A percentile compares a stretch with the other conserved stretches of the same genome.
Evolutionary conservation across 2,888 invertebrate species (phyloP).

Genomic region (Cenopis cana): DNA sequence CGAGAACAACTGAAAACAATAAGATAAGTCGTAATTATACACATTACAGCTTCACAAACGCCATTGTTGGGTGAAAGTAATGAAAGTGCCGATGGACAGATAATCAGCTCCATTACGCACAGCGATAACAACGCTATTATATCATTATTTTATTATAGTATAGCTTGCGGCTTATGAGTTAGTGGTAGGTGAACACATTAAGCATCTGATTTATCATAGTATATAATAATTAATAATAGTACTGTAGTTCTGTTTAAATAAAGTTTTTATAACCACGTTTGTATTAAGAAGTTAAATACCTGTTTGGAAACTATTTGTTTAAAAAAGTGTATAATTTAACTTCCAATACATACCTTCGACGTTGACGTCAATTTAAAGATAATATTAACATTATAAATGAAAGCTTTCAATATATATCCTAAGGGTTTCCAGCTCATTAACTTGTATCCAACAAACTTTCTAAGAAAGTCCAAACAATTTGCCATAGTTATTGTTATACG

Average conservation of each 20-base stretch:
- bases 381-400: neutral
- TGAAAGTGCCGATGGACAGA: constrained; percentile 37
- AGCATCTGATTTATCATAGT: neutral
- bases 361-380: neutral
- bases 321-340: no score
- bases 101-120: constrained; percentile 35
- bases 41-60: constrained; percentile 12
- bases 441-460: constrained; percentile 27
- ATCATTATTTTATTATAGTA: constrained; percentile 22
- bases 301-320: no score
- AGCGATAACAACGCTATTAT: constrained; percentile 27
- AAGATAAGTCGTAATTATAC: constrained; percentile 27
- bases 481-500: constrained; percentile 25
- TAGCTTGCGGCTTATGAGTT: constrained; percentile 23
- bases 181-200: constrained; percentile 17
- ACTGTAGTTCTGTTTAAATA: no score
- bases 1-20: constrained; percentile 19
- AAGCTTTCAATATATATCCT: constrained; percentile 11
- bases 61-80: constrained; percentile 40
- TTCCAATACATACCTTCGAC: no score
- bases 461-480: constrained; percentile 40
- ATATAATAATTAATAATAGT: no score
- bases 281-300: no score
- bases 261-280: no score
- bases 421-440: constrained; percentile 36